Base-by-base conservation (phyloP, 2,113 vertebrate genomes). In the Mesocricetus auratus region DNA sequence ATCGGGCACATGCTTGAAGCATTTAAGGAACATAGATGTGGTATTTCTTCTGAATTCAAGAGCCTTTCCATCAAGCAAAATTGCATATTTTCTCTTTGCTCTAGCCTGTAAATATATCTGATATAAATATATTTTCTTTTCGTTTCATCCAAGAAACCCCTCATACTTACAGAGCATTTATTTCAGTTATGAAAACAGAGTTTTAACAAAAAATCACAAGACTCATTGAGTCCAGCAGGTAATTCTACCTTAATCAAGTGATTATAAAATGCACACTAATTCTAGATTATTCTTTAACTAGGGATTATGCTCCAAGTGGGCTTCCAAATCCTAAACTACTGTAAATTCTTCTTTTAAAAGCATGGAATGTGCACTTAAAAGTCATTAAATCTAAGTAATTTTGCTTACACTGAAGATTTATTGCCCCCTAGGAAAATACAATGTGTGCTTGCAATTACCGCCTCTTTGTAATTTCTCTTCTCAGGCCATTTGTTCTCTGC, bases 341-440 rank as follows among this genome's bases (percentile, higher is more conserved):
- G n/a, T 94, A 91, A 78, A 89, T 83, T 91, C 31, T 94, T 21
- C 90, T 77, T 93, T 89, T 93, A 56, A 81, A 95, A 92, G 68
- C 73, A 92, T 82, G 62, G 47, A 81, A 71, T 89, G 62, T 91
- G 96, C 47, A 45, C 69, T 91, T 95, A 86, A 93, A 94, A 89
- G 62, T 93, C 74, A 89, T 78, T 89, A 89, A 93, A 73, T 86
- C 29, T 60, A 78, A 89, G 60, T 74, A 58, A 94, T 96, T 97
- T 95, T 95, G 73, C 73, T 66, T 95, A 71, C 39, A 58, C 13
- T 39, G 50, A 93, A 89, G 95, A 94, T 68, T 24, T 90, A 0
- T 74, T 95, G 73, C 68, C 68, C 73, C 39, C 47, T 71, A 97
- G 88, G 56, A 93, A 89, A 92, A 89, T 9, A 91, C 42, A 91